Evolutionary conservation across 2,113 vertebrate species (phyloP).

Genomic region (Azemiops feae): DNA sequence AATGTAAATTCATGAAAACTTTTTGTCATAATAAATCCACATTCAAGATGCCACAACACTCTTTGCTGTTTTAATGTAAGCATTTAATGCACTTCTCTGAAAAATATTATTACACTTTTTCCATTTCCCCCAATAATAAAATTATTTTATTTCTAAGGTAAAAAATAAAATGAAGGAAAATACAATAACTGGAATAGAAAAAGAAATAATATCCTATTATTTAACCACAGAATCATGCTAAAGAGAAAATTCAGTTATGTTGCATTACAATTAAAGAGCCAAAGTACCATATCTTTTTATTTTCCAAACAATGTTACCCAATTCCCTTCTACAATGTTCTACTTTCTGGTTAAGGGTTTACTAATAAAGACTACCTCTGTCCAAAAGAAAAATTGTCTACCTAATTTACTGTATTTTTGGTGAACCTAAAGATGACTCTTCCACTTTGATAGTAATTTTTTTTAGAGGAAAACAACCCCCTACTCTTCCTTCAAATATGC

Average conservation of each 20-base stretch:
- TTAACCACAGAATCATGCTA: background rate
- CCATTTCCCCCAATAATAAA: background rate
- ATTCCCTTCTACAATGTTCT: background rate
- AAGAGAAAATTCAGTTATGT: background rate
- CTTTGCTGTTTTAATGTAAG: background rate
- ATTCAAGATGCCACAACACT: background rate
- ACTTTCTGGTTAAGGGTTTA: background rate
- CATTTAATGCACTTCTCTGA: background rate
- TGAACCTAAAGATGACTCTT: background rate
- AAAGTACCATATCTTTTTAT: background rate
- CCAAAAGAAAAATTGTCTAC: background rate
- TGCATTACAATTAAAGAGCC: background rate
- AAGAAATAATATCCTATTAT: background rate
- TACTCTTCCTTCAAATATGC: background rate
- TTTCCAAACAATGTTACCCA: conserved; percentile 21
- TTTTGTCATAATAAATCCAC: background rate
- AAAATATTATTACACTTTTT: background rate
- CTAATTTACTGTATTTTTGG: background rate
- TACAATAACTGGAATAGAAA: background rate
- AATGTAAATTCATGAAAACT: background rate
- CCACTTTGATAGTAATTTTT: background rate
- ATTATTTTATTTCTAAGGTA: background rate
- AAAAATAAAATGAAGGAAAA: background rate
- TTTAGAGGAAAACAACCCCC: background rate
- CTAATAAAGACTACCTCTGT: background rate